Base-by-base conservation (phyloP, 2,113 vertebrate genomes). In the Pterocles burchelli region DNA sequence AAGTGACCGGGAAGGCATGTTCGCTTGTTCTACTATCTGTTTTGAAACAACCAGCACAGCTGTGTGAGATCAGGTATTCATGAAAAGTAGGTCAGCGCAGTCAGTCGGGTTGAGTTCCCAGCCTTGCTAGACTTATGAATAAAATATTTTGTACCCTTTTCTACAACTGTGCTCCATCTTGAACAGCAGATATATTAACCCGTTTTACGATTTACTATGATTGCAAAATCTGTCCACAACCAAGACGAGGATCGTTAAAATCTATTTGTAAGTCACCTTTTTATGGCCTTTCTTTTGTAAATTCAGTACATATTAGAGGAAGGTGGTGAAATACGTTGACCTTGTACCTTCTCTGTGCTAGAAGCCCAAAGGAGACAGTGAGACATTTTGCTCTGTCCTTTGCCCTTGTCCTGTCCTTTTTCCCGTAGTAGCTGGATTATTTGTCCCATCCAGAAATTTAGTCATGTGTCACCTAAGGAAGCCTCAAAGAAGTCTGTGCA, bases 131-230 rank as follows among this genome's bases (percentile, higher is more conserved):
- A 57, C 28, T 88, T 92, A 91, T 87, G 80, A 95, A 96, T 94
- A 94, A 95, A 96, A 97, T 81, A 96, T 91, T 90, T 70, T 38
- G 25, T 87, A 75, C 54, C 51, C 92, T 86, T 93, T 68, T 38
- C 57, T 92, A 75, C 57, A 86, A 54, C 29, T 65, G 54, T 72
- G 13, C 36, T 94, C 66, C 20, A 46, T 91, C 77, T 62, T 72
- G 90, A 81, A 29, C 16, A 51, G 57, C 31, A 81, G 70, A 93
- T 83, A 52, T 52, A 84, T 67, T 72, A 80, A 77, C 19, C 34
- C 66, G 48, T 71, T 78, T 81, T 72, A 84, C 87, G 92, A 72
- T 73, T 81, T 75, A 49, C 85, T 83, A 55, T 16, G 8, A 46
- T 68, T 13, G 13, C 38, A 72, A 88, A 84, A 86, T 75, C 7